Conservation (phyloP, 2,888 invertebrate species). For the Patella caerulea region DNA sequence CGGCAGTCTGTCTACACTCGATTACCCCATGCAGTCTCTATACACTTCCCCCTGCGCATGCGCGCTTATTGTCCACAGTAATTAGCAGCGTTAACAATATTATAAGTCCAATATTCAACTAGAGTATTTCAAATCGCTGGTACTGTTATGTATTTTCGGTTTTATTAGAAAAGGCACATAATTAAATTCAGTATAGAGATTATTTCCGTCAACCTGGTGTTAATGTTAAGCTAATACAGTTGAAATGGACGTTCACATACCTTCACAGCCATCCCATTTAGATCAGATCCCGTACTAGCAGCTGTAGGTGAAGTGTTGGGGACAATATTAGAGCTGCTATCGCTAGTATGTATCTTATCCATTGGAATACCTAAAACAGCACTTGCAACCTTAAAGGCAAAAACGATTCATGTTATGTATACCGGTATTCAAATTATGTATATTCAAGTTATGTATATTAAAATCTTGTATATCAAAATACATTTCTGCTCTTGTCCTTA, state of each 20-base stretch:
- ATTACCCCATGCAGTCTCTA: too few relatives aligned
- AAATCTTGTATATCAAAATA: not conserved
- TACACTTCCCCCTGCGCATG: too few relatives aligned
- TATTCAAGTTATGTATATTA: not conserved
- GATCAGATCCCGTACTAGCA: conserved; percentile 67
- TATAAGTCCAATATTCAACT: too few relatives aligned
- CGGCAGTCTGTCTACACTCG: too few relatives aligned
- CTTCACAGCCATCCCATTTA: conserved; percentile 67
- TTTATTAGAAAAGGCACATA: too few relatives aligned
- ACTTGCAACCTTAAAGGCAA: conserved; percentile 61
- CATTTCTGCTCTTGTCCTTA: too few relatives aligned
- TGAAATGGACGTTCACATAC: conserved; percentile 39
- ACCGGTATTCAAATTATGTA: not conserved
- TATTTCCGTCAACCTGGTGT: not conserved
- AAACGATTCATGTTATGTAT: not conserved
- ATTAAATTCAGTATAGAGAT: not conserved
- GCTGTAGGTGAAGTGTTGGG: conserved; percentile 68
- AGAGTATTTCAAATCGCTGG: too few relatives aligned
- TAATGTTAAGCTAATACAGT: not conserved
- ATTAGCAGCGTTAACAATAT: too few relatives aligned
- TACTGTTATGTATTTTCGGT: not conserved
- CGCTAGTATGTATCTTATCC: conserved; percentile 61
- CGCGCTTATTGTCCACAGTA: too few relatives aligned
- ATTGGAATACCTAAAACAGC: conserved; percentile 57
- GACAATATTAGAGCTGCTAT: conserved; percentile 64